phyloP scores from a whole-genome alignment of 2,797 vertebrate species.

The Rallus crepitans region DNA sequence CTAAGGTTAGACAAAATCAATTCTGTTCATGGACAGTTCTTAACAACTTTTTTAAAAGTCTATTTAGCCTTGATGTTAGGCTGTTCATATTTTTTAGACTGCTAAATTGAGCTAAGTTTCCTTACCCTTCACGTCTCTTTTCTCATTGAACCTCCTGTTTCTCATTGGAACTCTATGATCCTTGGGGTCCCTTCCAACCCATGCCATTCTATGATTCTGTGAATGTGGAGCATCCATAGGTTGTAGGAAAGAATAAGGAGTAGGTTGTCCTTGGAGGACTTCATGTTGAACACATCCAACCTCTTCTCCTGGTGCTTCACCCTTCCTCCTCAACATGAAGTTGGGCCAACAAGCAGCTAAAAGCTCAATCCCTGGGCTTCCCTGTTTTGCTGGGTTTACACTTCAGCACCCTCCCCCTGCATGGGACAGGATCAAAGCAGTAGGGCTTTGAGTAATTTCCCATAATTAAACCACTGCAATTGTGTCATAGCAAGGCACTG shows the following conservation, averaged over 20 bases:
- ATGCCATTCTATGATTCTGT: too few species aligned
- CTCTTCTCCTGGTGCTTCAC: neutral
- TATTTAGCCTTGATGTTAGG: neutral
- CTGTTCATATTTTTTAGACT: neutral
- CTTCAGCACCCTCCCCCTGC: neutral
- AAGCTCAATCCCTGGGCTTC: neutral
- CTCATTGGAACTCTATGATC: too few species aligned
- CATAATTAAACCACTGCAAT: neutral
- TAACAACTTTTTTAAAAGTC: neutral
- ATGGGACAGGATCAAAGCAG: neutral
- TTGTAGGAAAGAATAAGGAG: neutral
- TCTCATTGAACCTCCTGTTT: neutral
- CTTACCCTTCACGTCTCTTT: accelerated
- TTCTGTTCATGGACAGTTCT: neutral
- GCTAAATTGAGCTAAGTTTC: neutral
- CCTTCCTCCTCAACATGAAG: neutral
- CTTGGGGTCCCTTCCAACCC: too few species aligned
- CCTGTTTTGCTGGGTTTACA: neutral
- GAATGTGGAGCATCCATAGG: neutral
- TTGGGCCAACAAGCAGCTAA: neutral
- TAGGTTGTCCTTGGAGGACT: neutral
- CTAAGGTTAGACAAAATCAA: neutral
- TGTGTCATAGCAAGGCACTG: neutral
- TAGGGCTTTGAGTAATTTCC: neutral
- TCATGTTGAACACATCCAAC: neutral